Evolutionary conservation across 2,888 invertebrate genomes (phyloP).

Genomic region (Yponomeuta cagnagella): DNA sequence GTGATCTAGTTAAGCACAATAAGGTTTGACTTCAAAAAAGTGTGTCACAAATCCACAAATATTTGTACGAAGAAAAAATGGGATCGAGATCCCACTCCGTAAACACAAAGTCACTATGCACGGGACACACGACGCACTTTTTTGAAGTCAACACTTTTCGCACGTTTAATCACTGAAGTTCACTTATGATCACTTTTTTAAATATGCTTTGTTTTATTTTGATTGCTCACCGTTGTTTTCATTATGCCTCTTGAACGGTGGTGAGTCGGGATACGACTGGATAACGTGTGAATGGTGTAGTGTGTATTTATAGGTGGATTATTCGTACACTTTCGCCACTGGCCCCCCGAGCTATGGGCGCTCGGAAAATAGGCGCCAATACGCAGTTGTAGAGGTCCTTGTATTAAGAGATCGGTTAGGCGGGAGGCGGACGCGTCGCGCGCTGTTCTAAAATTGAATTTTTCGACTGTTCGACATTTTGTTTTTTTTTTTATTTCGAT

Average conservation of each 20-base stretch:
- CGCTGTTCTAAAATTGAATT: slow-evolving; percentile 2
- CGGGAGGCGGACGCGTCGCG: slow-evolving; percentile 52
- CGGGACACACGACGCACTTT: slow-evolving; percentile 52
- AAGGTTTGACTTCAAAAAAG: slow-evolving; percentile 65
- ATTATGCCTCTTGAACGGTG: slow-evolving; percentile 69
- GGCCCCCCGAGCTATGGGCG: slow-evolving; percentile 41
- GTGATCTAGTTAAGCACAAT: not conserved
- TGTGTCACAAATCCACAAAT: slow-evolving; percentile 35
- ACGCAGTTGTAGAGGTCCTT: slow-evolving; percentile 45
- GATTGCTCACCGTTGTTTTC: slow-evolving; percentile 66
- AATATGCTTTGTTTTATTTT: slow-evolving; percentile 8
- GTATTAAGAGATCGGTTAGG: slow-evolving; percentile 47
- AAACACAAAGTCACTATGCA: slow-evolving; percentile 31
- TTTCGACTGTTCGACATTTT: not conserved
- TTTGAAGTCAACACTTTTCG: slow-evolving; percentile 60
- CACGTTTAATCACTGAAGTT: slow-evolving; percentile 42
- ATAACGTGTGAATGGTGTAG: slow-evolving; percentile 52
- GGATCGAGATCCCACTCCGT: slow-evolving; percentile 8
- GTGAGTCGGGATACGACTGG: slow-evolving; percentile 71
- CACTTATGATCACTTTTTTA: slow-evolving; percentile 6
- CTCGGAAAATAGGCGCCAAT: slow-evolving; percentile 41
- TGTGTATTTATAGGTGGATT: slow-evolving; percentile 72
- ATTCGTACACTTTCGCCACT: slow-evolving; percentile 71
- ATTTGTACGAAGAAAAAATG: slow-evolving; percentile 12
- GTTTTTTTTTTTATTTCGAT: not conserved